These are phyloP conservation scores for Triops longicaudatus DNA, from an alignment of 1,140 invertebrate genomes.

Conservation along the genomic window DNA sequence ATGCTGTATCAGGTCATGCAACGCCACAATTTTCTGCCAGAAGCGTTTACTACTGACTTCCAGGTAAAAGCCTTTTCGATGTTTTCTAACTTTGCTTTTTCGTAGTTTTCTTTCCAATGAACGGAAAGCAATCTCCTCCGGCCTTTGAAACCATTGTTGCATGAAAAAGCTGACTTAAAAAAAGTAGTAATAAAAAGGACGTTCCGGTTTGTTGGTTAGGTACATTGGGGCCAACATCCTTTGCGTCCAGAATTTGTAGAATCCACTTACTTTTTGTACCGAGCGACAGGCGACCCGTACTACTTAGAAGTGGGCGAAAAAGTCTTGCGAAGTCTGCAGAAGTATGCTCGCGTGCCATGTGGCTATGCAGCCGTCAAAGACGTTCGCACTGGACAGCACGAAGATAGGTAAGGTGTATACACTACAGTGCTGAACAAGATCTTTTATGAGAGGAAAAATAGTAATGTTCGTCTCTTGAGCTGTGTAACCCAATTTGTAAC, in stretches of 20 bases:
- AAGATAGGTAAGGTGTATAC: conserved; percentile 53
- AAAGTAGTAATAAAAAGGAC: not conserved
- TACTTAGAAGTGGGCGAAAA: conserved; percentile 88
- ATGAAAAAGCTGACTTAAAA: not conserved
- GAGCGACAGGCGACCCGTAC: conserved; percentile 88
- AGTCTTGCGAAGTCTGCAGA: conserved; percentile 82
- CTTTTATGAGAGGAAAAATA: too few species aligned
- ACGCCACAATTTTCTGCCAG: conserved; percentile 93
- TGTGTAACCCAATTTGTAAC: too few species aligned
- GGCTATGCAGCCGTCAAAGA: conserved; percentile 95
- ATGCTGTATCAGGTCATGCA: conserved; percentile 88
- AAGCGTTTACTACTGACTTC: conserved; percentile 92
- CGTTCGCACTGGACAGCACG: conserved; percentile 78
- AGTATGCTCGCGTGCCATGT: conserved; percentile 83
- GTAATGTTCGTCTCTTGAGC: too few species aligned
- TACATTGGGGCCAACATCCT: conserved; percentile 97
- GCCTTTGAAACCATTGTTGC: not conserved
- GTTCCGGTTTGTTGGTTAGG: conserved; percentile 43
- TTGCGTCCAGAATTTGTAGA: conserved; percentile 95
- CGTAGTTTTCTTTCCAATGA: not conserved
- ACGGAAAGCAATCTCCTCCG: too few species aligned
- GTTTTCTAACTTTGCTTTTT: not conserved
- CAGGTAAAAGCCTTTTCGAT: conserved; percentile 48
- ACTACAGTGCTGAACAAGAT: not conserved
- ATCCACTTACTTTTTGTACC: conserved; percentile 93